Evolutionary conservation across 35 echinoderm and acorn worm genomes (phyloP), one percentile per base, ranked within the genome.

Genomic region (Heliocidaris tuberculata): DNA sequence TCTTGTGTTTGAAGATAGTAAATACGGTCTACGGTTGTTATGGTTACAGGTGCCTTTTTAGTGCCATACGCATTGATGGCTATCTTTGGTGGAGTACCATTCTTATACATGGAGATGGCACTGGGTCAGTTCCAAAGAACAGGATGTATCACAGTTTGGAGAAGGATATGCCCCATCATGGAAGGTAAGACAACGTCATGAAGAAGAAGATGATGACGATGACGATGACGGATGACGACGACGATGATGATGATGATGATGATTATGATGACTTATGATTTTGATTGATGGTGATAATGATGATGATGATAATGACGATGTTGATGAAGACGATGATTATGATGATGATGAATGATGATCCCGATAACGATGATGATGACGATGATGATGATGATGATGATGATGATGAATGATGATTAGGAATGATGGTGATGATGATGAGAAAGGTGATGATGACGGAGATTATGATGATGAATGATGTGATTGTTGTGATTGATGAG

Each of bases 31-130:
- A 42, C 35, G 0, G 35, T 78, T 78, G 4, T 78, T 5, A n/a
- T 21, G 65, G 19, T 89, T 15, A 24, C 85, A 99, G 98, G 98
- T 65, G 98, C 98, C 0, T 99, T 99, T 60, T 88, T 99, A 6
- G 85, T 99, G 29, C 98, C 98, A 35, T 99, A 99, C 61, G 32
- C 94, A 21, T 59, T 97, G n/a, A 97, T 99, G 97, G 97, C 95
- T 7, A 89, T 96, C 42, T 96, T 99, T 49, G 96, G 96, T 30
- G 98, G 98, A 19, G 78, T 99, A 29, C 98, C 98, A 12, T 85
- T 99, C 11, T 94, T 99, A 47, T 99, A 97, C 95, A 85, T 99
- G 61, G 98, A 99, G 94, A 86, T 97, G 85, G 98, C 98, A 7
- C 52, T 99, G 4, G 98, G 98, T 7, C 98, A 99, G 93, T 99